Evolutionary conservation across 1,140 invertebrate species (phyloP).

Genomic region (Parapsyche elsis): DNA sequence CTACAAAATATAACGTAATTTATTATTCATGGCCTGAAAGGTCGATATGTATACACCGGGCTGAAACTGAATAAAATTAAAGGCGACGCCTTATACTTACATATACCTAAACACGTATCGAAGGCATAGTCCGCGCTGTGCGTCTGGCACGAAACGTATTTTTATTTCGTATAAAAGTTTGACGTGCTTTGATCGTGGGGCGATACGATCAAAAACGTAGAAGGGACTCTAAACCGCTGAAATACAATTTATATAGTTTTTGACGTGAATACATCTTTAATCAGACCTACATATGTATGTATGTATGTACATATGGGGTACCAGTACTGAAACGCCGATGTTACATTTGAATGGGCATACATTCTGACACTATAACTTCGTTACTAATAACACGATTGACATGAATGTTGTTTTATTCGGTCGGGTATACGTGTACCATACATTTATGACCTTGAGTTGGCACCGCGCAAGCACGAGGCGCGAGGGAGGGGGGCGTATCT

Average conservation of each 20-base stretch:
- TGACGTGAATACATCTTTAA: no score
- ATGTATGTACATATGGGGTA: no score
- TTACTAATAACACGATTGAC: no score
- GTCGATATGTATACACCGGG: neutral
- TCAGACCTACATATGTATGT: no score
- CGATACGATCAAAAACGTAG: slow-evolving; percentile 30
- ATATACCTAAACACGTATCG: neutral
- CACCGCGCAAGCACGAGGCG: no score
- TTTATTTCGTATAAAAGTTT: slow-evolving; percentile 39
- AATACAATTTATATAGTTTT: neutral
- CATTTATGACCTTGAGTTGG: no score
- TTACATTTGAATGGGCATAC: no score
- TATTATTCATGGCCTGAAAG: slow-evolving; percentile 8
- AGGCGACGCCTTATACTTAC: slow-evolving; percentile 3
- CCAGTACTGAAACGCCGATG: no score
- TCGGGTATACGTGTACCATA: no score
- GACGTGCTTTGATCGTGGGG: slow-evolving; percentile 27
- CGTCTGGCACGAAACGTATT: slow-evolving; percentile 37
- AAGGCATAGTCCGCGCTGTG: neutral
- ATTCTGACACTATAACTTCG: no score
- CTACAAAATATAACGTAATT: neutral
- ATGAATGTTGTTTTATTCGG: no score
- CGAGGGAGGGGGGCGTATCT: no score
- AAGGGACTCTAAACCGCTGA: slow-evolving; percentile 13
- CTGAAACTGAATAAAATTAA: slow-evolving; percentile 37